A percentile compares a stretch with the other conserved stretches of the same genome.
Evolutionary conservation across 2,797 vertebrate genomes (phyloP).

Genomic region (Amphiprion clarkii): DNA sequence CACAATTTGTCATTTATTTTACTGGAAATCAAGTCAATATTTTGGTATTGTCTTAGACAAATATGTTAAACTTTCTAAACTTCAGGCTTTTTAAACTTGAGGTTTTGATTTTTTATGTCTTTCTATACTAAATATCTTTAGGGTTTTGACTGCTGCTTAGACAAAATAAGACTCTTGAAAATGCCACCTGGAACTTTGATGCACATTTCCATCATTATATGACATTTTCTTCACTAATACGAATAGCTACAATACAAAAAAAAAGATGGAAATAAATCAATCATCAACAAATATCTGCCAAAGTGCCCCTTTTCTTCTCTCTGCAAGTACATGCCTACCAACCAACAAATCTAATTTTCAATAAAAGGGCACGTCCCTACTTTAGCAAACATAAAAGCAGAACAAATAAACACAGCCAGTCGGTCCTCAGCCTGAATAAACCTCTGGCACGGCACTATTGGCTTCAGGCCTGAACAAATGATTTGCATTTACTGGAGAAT

Average conservation of each 20-base stretch:
- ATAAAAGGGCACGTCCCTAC: conserved; percentile 9
- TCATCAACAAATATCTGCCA: neutral
- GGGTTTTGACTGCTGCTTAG: neutral
- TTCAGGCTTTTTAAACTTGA: neutral
- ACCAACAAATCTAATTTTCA: neutral
- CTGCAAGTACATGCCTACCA: conserved; percentile 15
- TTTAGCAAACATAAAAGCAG: conserved; percentile 23
- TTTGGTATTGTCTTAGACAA: neutral
- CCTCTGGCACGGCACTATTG: conserved; percentile 29
- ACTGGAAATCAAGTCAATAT: neutral
- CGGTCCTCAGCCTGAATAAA: conserved; percentile 18
- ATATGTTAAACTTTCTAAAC: neutral
- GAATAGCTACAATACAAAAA: neutral
- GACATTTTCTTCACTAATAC: neutral
- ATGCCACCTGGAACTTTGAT: neutral
- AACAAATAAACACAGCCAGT: conserved; percentile 31
- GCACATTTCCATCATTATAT: neutral
- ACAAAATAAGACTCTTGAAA: neutral
- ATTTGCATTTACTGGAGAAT: conserved; percentile 48
- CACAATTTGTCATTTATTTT: too few relatives aligned
- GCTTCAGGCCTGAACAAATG: conserved; percentile 43
- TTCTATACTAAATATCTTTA: neutral
- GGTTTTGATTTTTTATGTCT: neutral
- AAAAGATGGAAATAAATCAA: neutral
- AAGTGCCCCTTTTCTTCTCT: neutral